phyloP scores from a whole-genome alignment of 2,888 invertebrate genomes.

The Synanthedon andrenaeformis region DNA sequence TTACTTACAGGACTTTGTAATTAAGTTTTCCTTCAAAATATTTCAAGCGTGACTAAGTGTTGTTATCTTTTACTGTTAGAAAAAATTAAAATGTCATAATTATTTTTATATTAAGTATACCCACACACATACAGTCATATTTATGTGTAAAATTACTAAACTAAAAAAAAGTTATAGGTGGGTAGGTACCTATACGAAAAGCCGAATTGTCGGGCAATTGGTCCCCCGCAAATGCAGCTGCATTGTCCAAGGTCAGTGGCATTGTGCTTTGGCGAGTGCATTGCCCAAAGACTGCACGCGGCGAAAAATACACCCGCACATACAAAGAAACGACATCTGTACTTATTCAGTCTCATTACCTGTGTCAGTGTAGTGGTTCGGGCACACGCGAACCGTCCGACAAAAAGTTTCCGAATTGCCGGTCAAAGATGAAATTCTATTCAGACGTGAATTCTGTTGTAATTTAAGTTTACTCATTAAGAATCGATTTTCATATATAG shows the following conservation, averaged over 20 bases:
- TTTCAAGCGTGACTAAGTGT: no score
- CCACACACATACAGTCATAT: no score
- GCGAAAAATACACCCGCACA: slow-evolving; percentile 44
- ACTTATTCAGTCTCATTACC: not conserved
- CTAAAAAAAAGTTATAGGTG: not conserved
- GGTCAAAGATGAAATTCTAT: slow-evolving; percentile 25
- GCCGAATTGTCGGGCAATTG: slow-evolving; percentile 6
- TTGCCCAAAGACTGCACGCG: slow-evolving; percentile 57
- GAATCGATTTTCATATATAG: no score
- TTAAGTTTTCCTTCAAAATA: no score
- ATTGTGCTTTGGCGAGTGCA: slow-evolving; percentile 52
- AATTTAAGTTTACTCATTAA: no score
- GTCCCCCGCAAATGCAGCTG: slow-evolving; percentile 48
- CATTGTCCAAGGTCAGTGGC: slow-evolving; percentile 60
- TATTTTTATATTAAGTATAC: no score
- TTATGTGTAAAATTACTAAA: no score
- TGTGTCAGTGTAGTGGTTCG: slow-evolving; percentile 1
- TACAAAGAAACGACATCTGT: slow-evolving; percentile 10
- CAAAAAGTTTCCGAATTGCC: slow-evolving; percentile 60
- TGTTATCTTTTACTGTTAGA: no score
- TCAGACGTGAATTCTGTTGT: no score
- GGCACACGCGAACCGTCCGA: slow-evolving; percentile 21
- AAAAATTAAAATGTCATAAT: no score
- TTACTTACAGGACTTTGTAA: no score
- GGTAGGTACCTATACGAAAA: not conserved